A percentile compares a stretch with the other conserved stretches of the same genome.
Conservation (phyloP, 23 tunicate genomes). For the Pegea sp. region DNA sequence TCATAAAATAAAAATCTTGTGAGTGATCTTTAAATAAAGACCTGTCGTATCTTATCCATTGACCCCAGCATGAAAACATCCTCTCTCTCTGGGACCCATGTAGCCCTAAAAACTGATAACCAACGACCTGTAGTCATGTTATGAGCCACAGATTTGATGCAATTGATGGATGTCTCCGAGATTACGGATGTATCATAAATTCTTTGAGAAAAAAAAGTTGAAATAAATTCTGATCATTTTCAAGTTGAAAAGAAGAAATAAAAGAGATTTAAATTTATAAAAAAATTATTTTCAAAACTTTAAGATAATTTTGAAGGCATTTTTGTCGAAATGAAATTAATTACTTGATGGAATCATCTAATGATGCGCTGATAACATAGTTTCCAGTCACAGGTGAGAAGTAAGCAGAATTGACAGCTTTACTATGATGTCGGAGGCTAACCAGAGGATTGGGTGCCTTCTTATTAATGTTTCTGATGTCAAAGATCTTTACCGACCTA, state of each 20-base stretch:
- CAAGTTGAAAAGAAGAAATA: no score
- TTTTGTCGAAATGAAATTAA: no score
- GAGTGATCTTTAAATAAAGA: conserved; percentile 1
- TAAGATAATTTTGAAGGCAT: no score
- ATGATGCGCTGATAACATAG: conserved; percentile 27
- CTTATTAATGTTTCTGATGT: conserved; percentile 14
- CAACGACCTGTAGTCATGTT: conserved; percentile 61
- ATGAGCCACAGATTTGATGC: conserved; percentile 12
- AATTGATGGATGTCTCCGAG: not conserved
- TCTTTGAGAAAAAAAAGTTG: conserved; percentile 7
- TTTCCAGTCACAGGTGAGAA: conserved; percentile 66
- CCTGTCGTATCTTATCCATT: conserved; percentile 40
- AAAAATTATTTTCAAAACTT: no score
- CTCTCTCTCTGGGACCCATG: conserved; percentile 56
- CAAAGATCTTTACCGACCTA: conserved; percentile 23
- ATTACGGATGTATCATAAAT: conserved; percentile 21
- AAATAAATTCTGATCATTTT: no score
- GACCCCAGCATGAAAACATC: conserved; percentile 48
- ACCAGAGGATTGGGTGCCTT: conserved; percentile 15
- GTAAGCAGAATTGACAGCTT: conserved; percentile 39
- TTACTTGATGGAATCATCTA: conserved; percentile 35
- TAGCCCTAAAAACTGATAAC: conserved; percentile 32
- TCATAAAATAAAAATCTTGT: not conserved
- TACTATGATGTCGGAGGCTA: conserved; percentile 6
- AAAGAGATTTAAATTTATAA: no score